These are phyloP conservation scores for Stichodactyla helianthus DNA, from an alignment of 64 coral and sea anemone genomes.

Conservation along the genomic window DNA sequence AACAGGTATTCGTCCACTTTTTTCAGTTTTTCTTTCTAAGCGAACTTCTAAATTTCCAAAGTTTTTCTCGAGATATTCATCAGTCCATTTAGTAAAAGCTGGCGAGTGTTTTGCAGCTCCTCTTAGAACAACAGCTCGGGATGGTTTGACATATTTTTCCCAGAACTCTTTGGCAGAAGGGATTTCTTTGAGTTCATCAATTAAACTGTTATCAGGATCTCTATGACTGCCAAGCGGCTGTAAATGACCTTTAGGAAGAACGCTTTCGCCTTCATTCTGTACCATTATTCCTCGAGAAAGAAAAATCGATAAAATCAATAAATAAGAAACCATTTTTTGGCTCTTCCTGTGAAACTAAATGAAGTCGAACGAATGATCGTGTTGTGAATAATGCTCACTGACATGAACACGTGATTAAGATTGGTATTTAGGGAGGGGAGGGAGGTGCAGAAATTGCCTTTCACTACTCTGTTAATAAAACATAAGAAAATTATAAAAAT, in stretches of 20 bases:
- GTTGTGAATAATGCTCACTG: too few species aligned
- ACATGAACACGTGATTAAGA: neutral
- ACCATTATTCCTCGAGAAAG: neutral
- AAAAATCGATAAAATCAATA: neutral
- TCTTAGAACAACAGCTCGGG: slow-evolving; percentile 56
- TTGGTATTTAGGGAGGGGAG: neutral
- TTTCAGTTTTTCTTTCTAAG: slow-evolving; percentile 70
- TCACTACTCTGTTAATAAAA: too few species aligned
- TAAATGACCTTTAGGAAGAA: slow-evolving; percentile 61
- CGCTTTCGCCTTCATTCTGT: neutral
- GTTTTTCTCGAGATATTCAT: slow-evolving; percentile 54
- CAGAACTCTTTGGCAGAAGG: slow-evolving; percentile 76
- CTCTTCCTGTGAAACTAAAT: neutral
- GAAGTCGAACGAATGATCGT: neutral
- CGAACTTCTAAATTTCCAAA: slow-evolving; percentile 77
- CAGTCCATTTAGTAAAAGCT: slow-evolving; percentile 69
- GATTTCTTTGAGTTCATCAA: slow-evolving; percentile 62
- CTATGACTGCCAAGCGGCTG: slow-evolving; percentile 56
- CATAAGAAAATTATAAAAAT: too few species aligned
- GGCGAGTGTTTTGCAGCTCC: slow-evolving; percentile 64
- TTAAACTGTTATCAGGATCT: slow-evolving; percentile 65
- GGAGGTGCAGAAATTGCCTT: neutral
- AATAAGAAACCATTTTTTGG: neutral
- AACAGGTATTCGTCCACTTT: slow-evolving; percentile 59
- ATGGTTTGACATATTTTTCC: slow-evolving; percentile 64